Base-by-base conservation (phyloP, 2,113 vertebrate species). In the Onychorhynchus coronatus region DNA sequence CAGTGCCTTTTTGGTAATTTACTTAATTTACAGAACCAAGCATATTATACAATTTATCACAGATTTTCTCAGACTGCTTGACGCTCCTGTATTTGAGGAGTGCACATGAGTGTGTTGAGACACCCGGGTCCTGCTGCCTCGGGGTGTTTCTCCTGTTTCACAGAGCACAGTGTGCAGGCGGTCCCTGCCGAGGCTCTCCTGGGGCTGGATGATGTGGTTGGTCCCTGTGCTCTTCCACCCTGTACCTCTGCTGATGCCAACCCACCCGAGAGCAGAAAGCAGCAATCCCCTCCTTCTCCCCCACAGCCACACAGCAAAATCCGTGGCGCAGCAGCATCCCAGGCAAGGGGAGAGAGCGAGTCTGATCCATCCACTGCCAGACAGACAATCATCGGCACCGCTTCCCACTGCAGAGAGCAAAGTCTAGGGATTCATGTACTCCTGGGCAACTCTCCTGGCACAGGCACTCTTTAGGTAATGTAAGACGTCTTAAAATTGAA, bases 401-500 rank as follows among this genome's bases (percentile, higher is more conserved):
- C 83, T 97, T 88, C 95, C 96, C 89, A 84, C 11, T 73, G 78
- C 89, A 52, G 91, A 41, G 77, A 91, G 93, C 87, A 92, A 96
- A 95, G 86, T 76, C 93, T 58, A 85, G 22, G 88, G 96, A 93
- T 95, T 92, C 95, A 82, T 76, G 79, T 53, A 37, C 96, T 97
- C 94, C 92, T 79, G 96, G 93, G 67, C 91, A 97, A 95, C 89
- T 97, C 94, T 47, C 96, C 94, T 84, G 96, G 97, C 95, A 97
- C 92, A 96, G 97, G 96, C 91, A 78, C 94, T 91, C 92, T 93
- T 96, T 97, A 98, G 97, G 97, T 97, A 98, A 96, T 25, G 91
- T 81, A 97, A 98, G 95, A 96, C 46, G 74, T 97, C 96, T 98
- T 97, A 97, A 98, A 98, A 98, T 49, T 92, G 97, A 98, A 98